These are phyloP conservation scores for Lissonota sp. DNA, from an alignment of 2,888 invertebrate genomes.

Conservation along the genomic window DNA sequence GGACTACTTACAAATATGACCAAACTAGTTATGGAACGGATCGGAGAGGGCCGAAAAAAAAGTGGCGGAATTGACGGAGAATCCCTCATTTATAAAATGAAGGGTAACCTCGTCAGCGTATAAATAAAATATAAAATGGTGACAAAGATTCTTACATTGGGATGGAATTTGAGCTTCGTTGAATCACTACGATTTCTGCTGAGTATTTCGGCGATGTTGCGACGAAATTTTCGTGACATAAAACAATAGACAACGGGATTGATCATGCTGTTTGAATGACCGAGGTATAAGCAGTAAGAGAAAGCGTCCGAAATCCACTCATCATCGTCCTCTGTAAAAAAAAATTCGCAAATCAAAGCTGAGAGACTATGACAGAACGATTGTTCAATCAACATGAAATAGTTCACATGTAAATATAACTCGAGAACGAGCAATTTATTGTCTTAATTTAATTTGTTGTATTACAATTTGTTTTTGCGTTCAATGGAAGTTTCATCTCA, in stretches of 20 bases:
- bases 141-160: constrained; percentile 72
- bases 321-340: constrained; percentile 69
- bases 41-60: no score
- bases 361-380: background rate
- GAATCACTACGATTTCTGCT: constrained; percentile 74
- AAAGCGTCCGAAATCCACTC: constrained; percentile 83
- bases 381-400: background rate
- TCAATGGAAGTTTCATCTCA: background rate
- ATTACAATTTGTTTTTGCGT: background rate
- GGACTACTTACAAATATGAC: background rate
- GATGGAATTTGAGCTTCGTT: constrained; percentile 68
- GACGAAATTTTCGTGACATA: constrained; percentile 90
- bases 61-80: no score
- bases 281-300: constrained; percentile 89
- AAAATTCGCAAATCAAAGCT: constrained; percentile 7
- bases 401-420: background rate
- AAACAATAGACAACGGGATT: constrained; percentile 92
- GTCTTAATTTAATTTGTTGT: background rate
- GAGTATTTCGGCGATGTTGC: constrained; percentile 87
- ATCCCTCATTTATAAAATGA: no score
- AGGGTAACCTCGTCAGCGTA: no score
- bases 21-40: no score
- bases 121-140: constrained; percentile 9
- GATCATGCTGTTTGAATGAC: constrained; percentile 91
- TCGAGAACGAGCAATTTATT: background rate